Conservation (phyloP, 2,113 vertebrate genomes). For the Aptenodytes forsteri region DNA sequence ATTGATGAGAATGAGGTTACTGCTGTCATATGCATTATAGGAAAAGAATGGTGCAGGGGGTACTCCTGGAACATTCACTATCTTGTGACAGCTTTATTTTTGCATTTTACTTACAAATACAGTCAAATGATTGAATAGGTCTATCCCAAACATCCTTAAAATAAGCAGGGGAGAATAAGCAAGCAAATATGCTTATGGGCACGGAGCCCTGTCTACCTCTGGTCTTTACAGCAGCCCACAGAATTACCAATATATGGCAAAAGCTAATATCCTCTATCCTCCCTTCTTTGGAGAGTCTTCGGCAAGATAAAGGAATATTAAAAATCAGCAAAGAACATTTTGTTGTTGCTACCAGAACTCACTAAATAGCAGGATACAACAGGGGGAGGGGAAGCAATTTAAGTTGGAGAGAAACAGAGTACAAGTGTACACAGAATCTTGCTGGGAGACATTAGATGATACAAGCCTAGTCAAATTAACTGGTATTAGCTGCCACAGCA, state of each 20-base stretch:
- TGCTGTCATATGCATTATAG: background rate
- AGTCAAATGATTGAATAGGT: background rate
- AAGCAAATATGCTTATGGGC: background rate
- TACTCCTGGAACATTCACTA: background rate
- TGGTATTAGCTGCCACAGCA: slow-evolving; percentile 55
- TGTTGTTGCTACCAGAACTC: background rate
- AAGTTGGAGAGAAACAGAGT: background rate
- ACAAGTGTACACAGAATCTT: background rate
- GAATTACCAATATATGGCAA: background rate
- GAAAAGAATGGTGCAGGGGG: background rate
- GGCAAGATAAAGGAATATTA: background rate
- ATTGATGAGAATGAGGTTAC: background rate
- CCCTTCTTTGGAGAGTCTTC: background rate
- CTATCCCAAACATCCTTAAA: background rate
- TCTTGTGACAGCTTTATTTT: background rate
- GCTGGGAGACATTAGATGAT: slow-evolving; percentile 54
- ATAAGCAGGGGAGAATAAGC: background rate
- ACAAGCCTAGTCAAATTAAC: slow-evolving; percentile 61
- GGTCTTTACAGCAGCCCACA: background rate
- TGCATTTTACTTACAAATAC: background rate
- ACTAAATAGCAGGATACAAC: background rate
- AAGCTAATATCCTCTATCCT: background rate
- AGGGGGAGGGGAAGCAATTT: slow-evolving; percentile 8
- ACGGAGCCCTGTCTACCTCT: background rate
- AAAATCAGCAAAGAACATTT: background rate